Conservation (phyloP, 2,797 vertebrate genomes). For the Spinibarbus caldwelli region DNA sequence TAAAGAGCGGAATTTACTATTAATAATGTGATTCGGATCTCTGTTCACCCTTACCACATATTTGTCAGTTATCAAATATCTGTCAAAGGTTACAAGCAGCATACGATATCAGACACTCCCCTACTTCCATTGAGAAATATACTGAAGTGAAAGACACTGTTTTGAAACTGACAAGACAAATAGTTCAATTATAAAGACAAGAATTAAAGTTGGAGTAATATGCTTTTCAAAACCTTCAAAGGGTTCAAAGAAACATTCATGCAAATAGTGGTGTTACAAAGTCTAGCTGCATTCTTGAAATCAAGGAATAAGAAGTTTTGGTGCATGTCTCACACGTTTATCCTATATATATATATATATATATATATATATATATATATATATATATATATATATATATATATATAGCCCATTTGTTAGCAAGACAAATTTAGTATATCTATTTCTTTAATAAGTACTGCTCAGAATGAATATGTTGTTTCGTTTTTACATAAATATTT, state of each 20-base stretch:
- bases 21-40: not conserved
- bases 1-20: not conserved
- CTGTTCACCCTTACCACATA: not conserved
- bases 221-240: not conserved
- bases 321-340: not conserved
- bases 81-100: not conserved
- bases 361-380: no score
- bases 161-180: not conserved
- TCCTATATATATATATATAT: no score
- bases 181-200: not conserved
- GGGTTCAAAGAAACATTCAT: not conserved
- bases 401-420: no score
- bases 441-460: no score
- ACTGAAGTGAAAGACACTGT: not conserved
- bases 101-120: not conserved
- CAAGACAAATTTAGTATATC: no score
- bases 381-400: no score
- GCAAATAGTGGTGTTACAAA: not conserved
- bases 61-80: not conserved
- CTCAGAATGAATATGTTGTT: no score
- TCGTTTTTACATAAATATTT: no score
- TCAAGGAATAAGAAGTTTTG: not conserved
- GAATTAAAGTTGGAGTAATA: not conserved
- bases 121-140: conserved; percentile 1
- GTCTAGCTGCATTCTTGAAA: not conserved